Evolutionary conservation across 2,797 vertebrate genomes (phyloP), one percentile per base, ranked within the genome.

Genomic region (Orientallactaga sibirica): DNA sequence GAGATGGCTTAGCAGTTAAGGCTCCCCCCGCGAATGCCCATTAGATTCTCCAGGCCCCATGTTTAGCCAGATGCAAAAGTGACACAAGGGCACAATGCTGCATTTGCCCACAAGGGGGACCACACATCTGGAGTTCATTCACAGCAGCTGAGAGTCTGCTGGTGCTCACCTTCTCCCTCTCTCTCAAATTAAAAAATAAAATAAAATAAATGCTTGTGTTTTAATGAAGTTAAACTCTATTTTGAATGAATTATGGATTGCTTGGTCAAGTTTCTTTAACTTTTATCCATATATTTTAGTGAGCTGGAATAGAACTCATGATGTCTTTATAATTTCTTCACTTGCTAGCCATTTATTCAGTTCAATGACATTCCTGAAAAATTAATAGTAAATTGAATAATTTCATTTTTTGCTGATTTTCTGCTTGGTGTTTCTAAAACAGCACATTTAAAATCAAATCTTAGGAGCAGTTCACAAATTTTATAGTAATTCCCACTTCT

Each of bases 401-500:
- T 5, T 84, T 27, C 41, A 33, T 68, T 64, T 52, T 20, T 82
- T 89, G 12, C 43, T 55, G 19, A 75, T 48, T 4, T 37, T 90
- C 67, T 86, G 0, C 22, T 61, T 77, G 0, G 3, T 71, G 3
- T 43, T 15, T 15, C 20, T 37, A 73, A 76, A 12, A 91, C 7
- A 77, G 19, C 2, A 75, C 48, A 48, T 62, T 41, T 64, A 64
- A 68, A 79, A 58, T 88, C 24, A 37, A 92, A 85, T 12, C 84
- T 68, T 87, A 58, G 12, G 14, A 94, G 4, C 15, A 22, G 4
- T 87, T 95, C 90, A 15, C 3, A 88, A 66, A 82, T 90, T 75
- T 29, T 1, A 14, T 52, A 73, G 16, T 9, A 86, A 27, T 7
- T 33, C 2, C 71, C 27, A 86, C 22, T 75, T 8, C 1, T 79